phyloP scores from a whole-genome alignment of 2,113 vertebrate species.

The Vombatus ursinus region DNA sequence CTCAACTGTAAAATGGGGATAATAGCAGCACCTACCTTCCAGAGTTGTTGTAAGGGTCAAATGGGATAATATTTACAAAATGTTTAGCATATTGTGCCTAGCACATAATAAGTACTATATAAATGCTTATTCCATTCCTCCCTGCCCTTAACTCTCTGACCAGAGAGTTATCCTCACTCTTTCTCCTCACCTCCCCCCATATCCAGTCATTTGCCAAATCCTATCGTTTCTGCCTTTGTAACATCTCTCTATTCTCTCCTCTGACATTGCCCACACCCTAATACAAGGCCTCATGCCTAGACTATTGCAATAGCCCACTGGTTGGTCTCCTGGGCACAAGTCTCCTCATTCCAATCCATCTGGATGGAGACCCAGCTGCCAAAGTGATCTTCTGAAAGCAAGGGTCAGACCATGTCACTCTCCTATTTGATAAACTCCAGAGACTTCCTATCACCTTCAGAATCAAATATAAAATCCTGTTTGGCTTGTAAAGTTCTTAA shows the following conservation, averaged over 20 bases:
- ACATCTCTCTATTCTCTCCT: not conserved
- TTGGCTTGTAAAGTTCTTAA: not conserved
- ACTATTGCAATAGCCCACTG: not conserved
- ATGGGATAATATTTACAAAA: not conserved
- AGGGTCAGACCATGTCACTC: not conserved
- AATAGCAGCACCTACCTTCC: too few species aligned
- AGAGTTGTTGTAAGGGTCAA: not conserved
- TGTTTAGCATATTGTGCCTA: not conserved
- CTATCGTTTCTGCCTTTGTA: not conserved
- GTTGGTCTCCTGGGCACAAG: not conserved
- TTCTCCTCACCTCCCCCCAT: not conserved
- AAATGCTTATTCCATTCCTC: not conserved
- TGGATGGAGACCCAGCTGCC: not conserved
- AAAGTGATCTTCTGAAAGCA: not conserved
- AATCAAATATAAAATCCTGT: not conserved
- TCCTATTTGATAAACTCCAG: not conserved
- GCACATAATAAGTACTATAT: not conserved
- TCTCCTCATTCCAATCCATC: not conserved
- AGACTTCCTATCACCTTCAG: not conserved
- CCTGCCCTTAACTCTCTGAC: not conserved
- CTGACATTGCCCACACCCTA: not conserved
- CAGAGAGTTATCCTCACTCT: not conserved
- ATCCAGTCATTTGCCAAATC: not conserved
- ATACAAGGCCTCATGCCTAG: not conserved
- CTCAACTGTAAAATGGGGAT: too few species aligned